Evolutionary conservation across 1,140 invertebrate species (phyloP).

Genomic region (Idris sp.): DNA sequence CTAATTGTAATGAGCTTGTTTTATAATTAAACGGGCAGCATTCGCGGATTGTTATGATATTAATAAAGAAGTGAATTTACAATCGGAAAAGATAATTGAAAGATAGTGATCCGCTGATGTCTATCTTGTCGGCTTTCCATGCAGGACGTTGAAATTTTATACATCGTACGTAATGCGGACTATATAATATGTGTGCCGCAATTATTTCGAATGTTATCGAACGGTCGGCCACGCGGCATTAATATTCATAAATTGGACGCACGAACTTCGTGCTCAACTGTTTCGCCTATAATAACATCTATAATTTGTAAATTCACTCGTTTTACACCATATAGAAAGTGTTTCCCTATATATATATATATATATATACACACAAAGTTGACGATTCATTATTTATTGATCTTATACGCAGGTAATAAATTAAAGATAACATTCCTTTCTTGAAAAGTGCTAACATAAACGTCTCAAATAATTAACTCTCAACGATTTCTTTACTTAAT

Average conservation of each 20-base stretch:
- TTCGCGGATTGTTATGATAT: slow-evolving; percentile 55
- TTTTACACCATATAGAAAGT: slow-evolving; percentile 31
- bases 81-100: slow-evolving; percentile 62
- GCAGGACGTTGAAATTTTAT: slow-evolving; percentile 62
- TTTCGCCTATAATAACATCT: slow-evolving; percentile 57
- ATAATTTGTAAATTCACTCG: slow-evolving; percentile 60
- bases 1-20: slow-evolving; percentile 59
- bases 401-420: background rate
- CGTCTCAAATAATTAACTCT: no score
- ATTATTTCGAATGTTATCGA: slow-evolving; percentile 64
- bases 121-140: slow-evolving; percentile 51
- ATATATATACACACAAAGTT: no score
- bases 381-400: slow-evolving; percentile 34
- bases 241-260: slow-evolving; percentile 64
- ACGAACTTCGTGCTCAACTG: slow-evolving; percentile 52
- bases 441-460: no score
- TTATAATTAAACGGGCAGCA: slow-evolving; percentile 32
- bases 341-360: no score
- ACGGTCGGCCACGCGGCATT: slow-evolving; percentile 44
- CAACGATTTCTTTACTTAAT: no score
- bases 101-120: slow-evolving; percentile 57
- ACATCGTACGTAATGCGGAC: slow-evolving; percentile 50
- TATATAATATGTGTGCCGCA: slow-evolving; percentile 55
- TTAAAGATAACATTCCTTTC: no score
- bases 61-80: slow-evolving; percentile 60